These are phyloP conservation scores for Diploscapter pachys DNA, from an alignment of 1,140 invertebrate genomes.

Conservation along the genomic window DNA sequence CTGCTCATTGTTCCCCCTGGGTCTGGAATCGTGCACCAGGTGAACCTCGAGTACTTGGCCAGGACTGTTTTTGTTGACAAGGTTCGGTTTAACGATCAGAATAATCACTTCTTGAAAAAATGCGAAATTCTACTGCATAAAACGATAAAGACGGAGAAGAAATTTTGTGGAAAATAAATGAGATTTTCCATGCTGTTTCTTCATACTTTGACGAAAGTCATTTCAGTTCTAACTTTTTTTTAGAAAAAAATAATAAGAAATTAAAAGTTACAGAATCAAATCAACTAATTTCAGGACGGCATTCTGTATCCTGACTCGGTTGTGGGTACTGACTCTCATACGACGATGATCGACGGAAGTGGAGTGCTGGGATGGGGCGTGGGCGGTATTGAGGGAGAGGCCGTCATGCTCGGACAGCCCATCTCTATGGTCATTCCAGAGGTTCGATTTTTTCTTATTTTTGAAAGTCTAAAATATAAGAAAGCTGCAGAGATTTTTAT, in stretches of 20 bases:
- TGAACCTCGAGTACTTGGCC: conserved; percentile 73
- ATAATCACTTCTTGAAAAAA: not conserved
- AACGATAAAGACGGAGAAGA: too few relatives aligned
- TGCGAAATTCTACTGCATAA: too few relatives aligned
- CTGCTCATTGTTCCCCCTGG: conserved; percentile 96
- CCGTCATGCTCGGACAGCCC: conserved; percentile 79
- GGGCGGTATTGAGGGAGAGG: conserved; percentile 68
- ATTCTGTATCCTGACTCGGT: conserved; percentile 87
- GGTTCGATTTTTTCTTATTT: not conserved
- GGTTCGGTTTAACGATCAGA: conserved; percentile 26
- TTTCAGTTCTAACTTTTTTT: not conserved
- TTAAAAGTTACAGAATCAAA: too few relatives aligned
- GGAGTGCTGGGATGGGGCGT: conserved; percentile 72
- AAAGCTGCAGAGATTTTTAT: too few relatives aligned
- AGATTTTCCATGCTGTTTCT: too few relatives aligned
- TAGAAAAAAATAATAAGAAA: not conserved
- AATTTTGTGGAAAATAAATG: too few relatives aligned
- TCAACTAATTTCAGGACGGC: conserved; percentile 39
- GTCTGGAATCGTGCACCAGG: conserved; percentile 95
- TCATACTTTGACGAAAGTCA: not conserved
- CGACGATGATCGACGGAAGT: conserved; percentile 94
- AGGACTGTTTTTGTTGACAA: conserved; percentile 81
- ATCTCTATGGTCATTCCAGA: conserved; percentile 78
- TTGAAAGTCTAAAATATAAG: not conserved
- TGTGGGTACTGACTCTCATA: conserved; percentile 97